A percentile compares a stretch with the other conserved stretches of the same genome.
These are phyloP conservation scores for Ruditapes philippinarum DNA, from an alignment of 1,140 invertebrate species.

Conservation along the genomic window DNA sequence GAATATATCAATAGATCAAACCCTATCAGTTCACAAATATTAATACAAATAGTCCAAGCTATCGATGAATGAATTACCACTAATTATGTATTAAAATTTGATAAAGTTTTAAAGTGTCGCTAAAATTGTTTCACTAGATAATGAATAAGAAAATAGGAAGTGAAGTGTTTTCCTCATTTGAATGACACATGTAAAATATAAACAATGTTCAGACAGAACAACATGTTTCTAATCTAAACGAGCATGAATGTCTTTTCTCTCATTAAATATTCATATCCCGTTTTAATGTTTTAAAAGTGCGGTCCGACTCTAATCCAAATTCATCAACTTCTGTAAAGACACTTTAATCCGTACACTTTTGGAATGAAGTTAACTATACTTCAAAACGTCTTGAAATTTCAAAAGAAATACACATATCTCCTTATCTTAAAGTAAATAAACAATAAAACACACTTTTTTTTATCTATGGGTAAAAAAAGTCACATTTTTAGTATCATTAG, in stretches of 20 bases:
- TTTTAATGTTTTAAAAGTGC: slow-evolving; percentile 6
- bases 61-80: too few relatives aligned
- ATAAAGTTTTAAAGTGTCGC: too few relatives aligned
- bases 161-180: too few relatives aligned
- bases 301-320: not conserved
- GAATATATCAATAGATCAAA: too few relatives aligned
- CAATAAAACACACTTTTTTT: not conserved
- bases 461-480: not conserved
- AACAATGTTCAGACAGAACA: not conserved
- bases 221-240: not conserved
- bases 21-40: too few relatives aligned
- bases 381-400: not conserved
- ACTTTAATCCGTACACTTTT: not conserved
- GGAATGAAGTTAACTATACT: not conserved
- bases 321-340: not conserved
- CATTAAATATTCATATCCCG: slow-evolving; percentile 22
- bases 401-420: not conserved
- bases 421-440: slow-evolving; percentile 16
- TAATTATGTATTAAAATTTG: too few relatives aligned
- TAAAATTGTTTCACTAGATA: too few relatives aligned
- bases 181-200: not conserved
- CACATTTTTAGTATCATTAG: not conserved
- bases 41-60: too few relatives aligned
- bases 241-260: not conserved
- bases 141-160: too few relatives aligned